Evolutionary conservation across 1,140 invertebrate genomes (phyloP).

Genomic region (Aphelenchoides fujianensis): DNA sequence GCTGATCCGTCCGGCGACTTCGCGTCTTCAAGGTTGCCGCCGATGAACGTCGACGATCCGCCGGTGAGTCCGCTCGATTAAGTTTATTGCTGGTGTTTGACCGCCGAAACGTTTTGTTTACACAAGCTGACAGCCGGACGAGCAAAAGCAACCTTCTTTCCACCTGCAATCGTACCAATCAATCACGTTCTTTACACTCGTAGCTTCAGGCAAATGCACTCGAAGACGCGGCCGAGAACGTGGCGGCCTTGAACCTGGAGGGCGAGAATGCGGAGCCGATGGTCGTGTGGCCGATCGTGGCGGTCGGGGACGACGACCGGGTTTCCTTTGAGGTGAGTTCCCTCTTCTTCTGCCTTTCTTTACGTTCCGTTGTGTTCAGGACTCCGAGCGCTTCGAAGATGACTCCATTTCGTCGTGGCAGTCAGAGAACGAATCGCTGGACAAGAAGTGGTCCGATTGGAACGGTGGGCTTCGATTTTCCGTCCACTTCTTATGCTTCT

Average conservation of each 20-base stretch:
- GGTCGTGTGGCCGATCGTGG: not conserved
- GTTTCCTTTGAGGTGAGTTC: constrained; percentile 31
- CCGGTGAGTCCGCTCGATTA: too few relatives aligned
- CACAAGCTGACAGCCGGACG: too few relatives aligned
- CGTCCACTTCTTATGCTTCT: not conserved
- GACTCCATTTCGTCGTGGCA: constrained; percentile 41
- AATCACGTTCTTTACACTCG: too few relatives aligned
- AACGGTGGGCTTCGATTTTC: constrained; percentile 6
- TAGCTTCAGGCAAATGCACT: not conserved
- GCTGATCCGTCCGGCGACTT: too few relatives aligned
- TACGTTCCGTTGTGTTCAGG: constrained; percentile 18
- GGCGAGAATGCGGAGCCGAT: not conserved
- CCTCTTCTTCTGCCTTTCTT: not conserved
- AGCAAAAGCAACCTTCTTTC: too few relatives aligned
- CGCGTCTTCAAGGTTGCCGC: too few relatives aligned
- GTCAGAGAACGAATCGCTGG: constrained; percentile 37
- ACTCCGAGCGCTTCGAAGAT: constrained; percentile 43
- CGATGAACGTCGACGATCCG: too few relatives aligned
- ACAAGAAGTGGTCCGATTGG: constrained; percentile 39
- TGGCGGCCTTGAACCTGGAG: not conserved
- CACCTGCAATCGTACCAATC: too few relatives aligned
- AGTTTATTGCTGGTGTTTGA: too few relatives aligned
- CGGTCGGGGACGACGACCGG: constrained; percentile 21
- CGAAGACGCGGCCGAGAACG: too few relatives aligned
- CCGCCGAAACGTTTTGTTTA: too few relatives aligned